Base-by-base conservation (phyloP, 2,113 vertebrate species). In the Lutjanus erythropterus region DNA sequence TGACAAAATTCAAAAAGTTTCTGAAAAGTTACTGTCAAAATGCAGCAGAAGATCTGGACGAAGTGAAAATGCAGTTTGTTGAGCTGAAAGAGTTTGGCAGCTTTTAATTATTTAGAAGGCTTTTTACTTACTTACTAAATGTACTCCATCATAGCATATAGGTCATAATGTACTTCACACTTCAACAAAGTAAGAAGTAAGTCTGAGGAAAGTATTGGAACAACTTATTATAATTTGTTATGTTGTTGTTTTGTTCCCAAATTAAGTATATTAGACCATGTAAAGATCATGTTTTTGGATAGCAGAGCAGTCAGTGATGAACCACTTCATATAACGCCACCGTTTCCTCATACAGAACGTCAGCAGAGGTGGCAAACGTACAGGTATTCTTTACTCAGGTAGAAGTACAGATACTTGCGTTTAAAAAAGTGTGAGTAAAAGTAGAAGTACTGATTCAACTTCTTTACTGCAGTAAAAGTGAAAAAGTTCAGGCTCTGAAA, bases 61-160 rank as follows among this genome's bases (percentile, higher is more conserved):
- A 59, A 6, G 18, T 21, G 37, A 37, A 50, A 52, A 16, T 14
- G 21, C 10, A 19, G 37, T 23, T 64, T 67, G 35, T n/a, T 23
- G 75, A 59, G 29, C 21, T 75, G 1, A 71, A 33, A 41, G 3
- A 41, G 56, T 59, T 70, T 41, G 52, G 3, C 39, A 44, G 11
- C 3, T 41, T 12, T 77, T 19, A 73, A 77, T 81, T 9, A 72
- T 72, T 84, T 23, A 65, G 29, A 27, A 14, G 5, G 11, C n/a
- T 37, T 68, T 73, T 72, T 11, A 7, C 39, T 67, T 37, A 33
- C 19, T 69, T 33, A n/a, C 58, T n/a, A 62, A 50, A 49, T 37
- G 35, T 35, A 29, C 8, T 50, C 21, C 5, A 6, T 39, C 6
- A 5, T 0, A 27, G 39, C 27, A 47, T 62, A 19, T 35, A 11